Base-by-base conservation (phyloP, 2,888 invertebrate genomes). In the Digitonthophagus gazella region DNA sequence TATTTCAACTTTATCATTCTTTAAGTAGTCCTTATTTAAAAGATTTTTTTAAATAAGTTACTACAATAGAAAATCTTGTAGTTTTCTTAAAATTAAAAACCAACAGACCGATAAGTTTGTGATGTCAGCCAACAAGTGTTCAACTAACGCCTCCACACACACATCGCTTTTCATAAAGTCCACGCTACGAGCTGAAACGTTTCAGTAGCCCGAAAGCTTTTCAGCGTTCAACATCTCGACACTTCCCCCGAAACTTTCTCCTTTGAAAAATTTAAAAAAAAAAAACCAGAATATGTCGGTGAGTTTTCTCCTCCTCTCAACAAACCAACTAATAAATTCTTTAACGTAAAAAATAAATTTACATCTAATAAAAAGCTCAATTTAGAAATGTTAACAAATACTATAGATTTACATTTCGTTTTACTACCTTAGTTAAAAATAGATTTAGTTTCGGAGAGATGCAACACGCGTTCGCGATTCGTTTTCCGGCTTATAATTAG, bases 81-180 rank as follows among this genome's bases (percentile, higher is more conserved):
- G 28, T 44, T 44, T 44, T 44, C 11, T n/a, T n/a, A n/a, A n/a
- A n/a, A n/a, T n/a, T n/a, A 44, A 44, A 44, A 3, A 44, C 11
- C 11, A 3, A 44, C 11, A 11, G 3, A 44, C 28, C 28, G 28
- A 44, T 44, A 44, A 11, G 28, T 11, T 44, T 44, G 11, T 44
- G 28, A 44, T 44, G 28, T 44, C 28, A 44, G 28, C 28, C 28
- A 44, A 44, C 28, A 44, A 44, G 28, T 44, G 28, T 44, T 44
- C 28, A 44, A n/a, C n/a, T n/a, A n/a, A 44, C 28, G 28, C 28
- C 28, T 44, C 28, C 28, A 44, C 28, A 44, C 28, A 44, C 8
- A 44, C 6, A n/a, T 11, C 5, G 15, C 55, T 67, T 64, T 67
- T 67, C 63, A 67, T 67, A 67, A 64, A 67, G 18, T 56, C 64